Evolutionary conservation across 2,113 vertebrate species (phyloP).

Genomic region (Parus major): DNA sequence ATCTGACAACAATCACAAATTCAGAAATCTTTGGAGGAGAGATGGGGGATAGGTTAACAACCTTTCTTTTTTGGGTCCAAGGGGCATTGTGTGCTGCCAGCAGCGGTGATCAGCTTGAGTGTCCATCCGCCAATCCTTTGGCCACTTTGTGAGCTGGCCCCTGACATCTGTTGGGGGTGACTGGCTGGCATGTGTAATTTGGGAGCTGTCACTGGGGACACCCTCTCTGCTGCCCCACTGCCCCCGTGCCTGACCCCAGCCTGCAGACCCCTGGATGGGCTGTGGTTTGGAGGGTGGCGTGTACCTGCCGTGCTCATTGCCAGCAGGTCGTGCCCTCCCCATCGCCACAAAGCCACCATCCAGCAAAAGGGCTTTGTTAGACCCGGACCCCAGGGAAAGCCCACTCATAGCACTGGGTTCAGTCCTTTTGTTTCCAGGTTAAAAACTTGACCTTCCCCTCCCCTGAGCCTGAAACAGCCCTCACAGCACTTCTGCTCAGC

Average conservation of each 20-base stretch:
- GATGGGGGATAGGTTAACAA: not conserved
- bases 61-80: not conserved
- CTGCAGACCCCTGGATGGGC: not conserved
- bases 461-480: not conserved
- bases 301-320: not conserved
- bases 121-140: not conserved
- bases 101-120: not conserved
- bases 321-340: not conserved
- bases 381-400: not conserved
- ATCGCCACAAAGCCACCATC: not conserved
- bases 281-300: not conserved
- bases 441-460: conserved; percentile 60
- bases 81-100: not conserved
- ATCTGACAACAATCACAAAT: not conserved
- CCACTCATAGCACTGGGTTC: not conserved
- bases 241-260: not conserved
- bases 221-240: not conserved
- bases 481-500: conserved; percentile 30
- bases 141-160: not conserved
- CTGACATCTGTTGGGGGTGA: not conserved
- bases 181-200: not conserved
- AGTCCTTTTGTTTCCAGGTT: conserved; percentile 47
- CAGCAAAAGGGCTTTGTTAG: conserved; percentile 17
- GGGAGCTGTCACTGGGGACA: not conserved
- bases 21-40: not conserved